Evolutionary conservation across 2,888 invertebrate species (phyloP).

Genomic region (Arge pagana): DNA sequence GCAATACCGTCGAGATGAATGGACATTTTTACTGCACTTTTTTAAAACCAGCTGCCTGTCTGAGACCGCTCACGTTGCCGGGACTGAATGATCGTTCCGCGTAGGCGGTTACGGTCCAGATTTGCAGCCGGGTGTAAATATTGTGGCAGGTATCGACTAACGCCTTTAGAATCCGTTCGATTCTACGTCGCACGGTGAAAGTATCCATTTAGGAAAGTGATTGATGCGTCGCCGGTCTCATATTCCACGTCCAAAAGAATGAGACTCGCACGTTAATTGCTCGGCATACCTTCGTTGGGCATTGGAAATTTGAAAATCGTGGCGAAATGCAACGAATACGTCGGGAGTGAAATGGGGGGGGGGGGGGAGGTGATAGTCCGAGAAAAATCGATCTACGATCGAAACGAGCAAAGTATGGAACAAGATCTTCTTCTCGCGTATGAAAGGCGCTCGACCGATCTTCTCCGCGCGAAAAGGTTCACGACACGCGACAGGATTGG

Average conservation of each 20-base stretch:
- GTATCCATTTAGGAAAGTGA: slow-evolving; percentile 29
- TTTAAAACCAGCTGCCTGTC: slow-evolving; percentile 38
- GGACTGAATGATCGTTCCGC: slow-evolving; percentile 37
- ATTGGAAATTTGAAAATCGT: neutral
- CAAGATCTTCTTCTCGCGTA: no score
- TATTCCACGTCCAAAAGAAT: neutral
- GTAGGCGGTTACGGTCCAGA: slow-evolving; percentile 22
- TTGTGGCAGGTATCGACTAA: slow-evolving; percentile 21
- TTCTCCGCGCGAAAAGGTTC: no score
- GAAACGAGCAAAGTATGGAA: no score
- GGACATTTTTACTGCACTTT: slow-evolving; percentile 29
- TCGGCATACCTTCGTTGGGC: neutral
- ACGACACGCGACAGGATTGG: no score
- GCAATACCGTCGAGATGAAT: slow-evolving; percentile 15
- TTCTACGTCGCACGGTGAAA: slow-evolving; percentile 33
- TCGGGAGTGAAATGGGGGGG: no score
- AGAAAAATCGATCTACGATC: no score
- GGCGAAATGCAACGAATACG: no score
- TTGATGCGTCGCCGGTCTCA: slow-evolving; percentile 13
- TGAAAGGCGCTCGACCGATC: no score
- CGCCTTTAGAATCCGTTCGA: slow-evolving; percentile 11
- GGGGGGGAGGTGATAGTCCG: no score
- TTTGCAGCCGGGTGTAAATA: slow-evolving; percentile 22
- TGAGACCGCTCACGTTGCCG: slow-evolving; percentile 27
- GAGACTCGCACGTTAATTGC: neutral